Percentiles rank a stretch among this genome's conserved stretches.
Conservation (phyloP, 1,140 invertebrate genomes). For the Pogonus chalceus region DNA sequence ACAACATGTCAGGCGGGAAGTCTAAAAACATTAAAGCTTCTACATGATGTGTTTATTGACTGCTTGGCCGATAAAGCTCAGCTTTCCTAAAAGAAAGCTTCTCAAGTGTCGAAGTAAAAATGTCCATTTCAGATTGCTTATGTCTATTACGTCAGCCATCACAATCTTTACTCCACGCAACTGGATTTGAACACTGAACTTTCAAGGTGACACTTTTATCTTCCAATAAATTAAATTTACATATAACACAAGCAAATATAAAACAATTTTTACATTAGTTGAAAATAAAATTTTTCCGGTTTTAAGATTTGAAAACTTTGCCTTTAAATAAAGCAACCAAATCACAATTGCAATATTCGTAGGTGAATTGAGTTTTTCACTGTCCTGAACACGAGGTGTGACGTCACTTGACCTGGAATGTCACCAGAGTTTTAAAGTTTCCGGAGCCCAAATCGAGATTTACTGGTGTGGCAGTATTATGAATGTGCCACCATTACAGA, state of each 20-base stretch:
- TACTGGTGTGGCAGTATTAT: not conserved
- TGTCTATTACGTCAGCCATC: no score
- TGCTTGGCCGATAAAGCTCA: not conserved
- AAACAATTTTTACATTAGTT: no score
- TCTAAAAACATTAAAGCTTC: not conserved
- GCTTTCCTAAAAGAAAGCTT: not conserved
- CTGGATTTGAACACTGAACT: no score
- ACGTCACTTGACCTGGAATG: not conserved
- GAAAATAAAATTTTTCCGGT: no score
- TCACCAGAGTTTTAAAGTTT: not conserved
- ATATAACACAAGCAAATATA: no score
- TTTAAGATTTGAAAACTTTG: no score
- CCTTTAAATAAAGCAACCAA: no score
- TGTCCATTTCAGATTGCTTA: not conserved
- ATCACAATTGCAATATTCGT: no score
- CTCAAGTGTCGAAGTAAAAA: not conserved
- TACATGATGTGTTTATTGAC: constrained; percentile 1
- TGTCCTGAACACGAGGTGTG: not conserved
- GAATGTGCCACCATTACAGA: not conserved
- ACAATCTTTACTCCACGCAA: no score
- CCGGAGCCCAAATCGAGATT: not conserved
- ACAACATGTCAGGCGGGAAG: not conserved
- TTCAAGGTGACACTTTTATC: no score
- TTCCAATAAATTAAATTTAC: no score
- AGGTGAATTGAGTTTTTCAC: not conserved